Evolutionary conservation across 2,888 invertebrate genomes (phyloP), one percentile per base, ranked within the genome.

Genomic region (Drosophila monieri): DNA sequence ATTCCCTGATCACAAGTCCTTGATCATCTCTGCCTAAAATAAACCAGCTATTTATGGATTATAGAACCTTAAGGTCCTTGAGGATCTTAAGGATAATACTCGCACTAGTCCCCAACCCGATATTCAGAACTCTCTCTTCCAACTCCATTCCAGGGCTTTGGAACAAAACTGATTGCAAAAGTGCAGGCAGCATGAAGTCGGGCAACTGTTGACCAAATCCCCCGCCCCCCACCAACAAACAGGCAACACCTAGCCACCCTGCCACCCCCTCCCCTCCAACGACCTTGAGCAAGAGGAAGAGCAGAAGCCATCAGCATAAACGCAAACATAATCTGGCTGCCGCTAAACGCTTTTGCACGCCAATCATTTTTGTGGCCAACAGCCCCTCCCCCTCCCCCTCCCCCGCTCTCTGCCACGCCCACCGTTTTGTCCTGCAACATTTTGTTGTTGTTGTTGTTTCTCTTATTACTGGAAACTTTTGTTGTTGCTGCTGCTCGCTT

Each of bases 321-420:
- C 49, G 35, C 18, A 64, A 68, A 57, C 35, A 66, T 66, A 48
- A 68, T 58, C 66, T 44, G 58, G 37, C 53, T 58, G 35, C 52
- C 67, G 53, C 67, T 67, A 67, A 68, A 68, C 68, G 67, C 58
- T 68, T 59, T 53, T 47, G 46, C 59, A 67, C 41, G 67, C 68
- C 67, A 68, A 54, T 67, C 59, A 68, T 59, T 67, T 49, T 23
- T 41, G 49, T 54, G 67, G 41, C 51, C 52, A 43, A 12, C 12
- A 18, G 18, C 18, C 14, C 49, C 27, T 27, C 3, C 3, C 5
- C 18, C 14, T n/a, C 6, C 9, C 9, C 15, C n/a, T n/a, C n/a
- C n/a, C n/a, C n/a, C n/a, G n/a, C n/a, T 18, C 18, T 2, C 9
- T 6, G 9, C 32, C 27, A 12, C 35, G 15, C 18, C 27, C 1